Base-by-base conservation (phyloP, 2,888 invertebrate genomes). In the Gnatocerus cornutus region DNA sequence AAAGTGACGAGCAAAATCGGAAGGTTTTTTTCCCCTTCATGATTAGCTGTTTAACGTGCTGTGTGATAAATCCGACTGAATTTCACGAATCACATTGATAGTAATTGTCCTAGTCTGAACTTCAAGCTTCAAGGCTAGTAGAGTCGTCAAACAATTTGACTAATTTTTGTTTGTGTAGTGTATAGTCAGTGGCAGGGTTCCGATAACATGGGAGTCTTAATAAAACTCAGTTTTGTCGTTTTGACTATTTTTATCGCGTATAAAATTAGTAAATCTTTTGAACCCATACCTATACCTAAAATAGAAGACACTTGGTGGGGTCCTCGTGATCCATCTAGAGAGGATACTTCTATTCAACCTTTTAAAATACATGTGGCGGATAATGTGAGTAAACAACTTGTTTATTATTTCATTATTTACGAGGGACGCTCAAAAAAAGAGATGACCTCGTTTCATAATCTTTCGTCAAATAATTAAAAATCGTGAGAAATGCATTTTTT, bases 291-390 rank as follows among this genome's bases (percentile, higher is more conserved):
- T 6, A 27, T 76, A 10, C 83, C 82, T 8, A 63, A 77, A 52
- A 62, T 81, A n/a, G 76, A 77, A 14, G 82, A 89, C 3, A 83
- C 86, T 14, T 89, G 89, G 84, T 92, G 91, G 91, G 91, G 91
- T 0, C 81, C 85, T 0, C 87, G 87, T 33, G 79, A 85, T 30
- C 86, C 87, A 0, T 81, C 82, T 37, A 83, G 87, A 14, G 85
- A 85, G 29, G 89, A 90, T 77, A 79, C 82, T 0, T 85, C 87
- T n/a, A 87, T 92, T 63, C 86, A 85, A 68, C 88, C 89, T 0
- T 92, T 88, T 77, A 85, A 86, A 78, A 88, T 92, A 68, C 86
- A 89, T 63, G 87, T 91, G 68, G 80, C 89, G 0, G 87, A 89
- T 79, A 85, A 88, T 84, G 91, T 92, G 84, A 85, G 74, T 56